Base-by-base conservation (phyloP, 2,797 vertebrate genomes). In the Antennarius maculatus region DNA sequence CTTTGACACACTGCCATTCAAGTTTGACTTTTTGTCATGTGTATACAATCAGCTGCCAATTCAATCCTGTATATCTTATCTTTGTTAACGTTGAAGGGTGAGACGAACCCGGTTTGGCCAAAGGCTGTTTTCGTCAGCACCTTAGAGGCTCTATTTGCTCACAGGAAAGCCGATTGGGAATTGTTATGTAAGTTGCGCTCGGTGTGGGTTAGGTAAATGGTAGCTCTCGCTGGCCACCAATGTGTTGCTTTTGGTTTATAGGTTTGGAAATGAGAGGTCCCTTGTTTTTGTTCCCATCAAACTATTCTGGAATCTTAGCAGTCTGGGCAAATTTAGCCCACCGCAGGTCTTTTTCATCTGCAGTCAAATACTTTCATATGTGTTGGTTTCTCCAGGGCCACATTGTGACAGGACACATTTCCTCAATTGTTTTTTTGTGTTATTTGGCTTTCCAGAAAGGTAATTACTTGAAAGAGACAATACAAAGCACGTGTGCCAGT, bases 351-450 rank as follows among this genome's bases (percentile, higher is more conserved):
- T 65, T 53, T 64, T 69, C 16, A 57, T 8, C 18, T 71, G n/a
- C 28, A 13, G 2, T 64, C 54, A 56, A 53, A 64, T 29, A 54
- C 41, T 79, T 74, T 80, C 54, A 54, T 74, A 54, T 60, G 57
- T 74, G 53, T 69, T 50, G 58, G 66, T 63, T 51, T 47, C 12
- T 54, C 46, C 46, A 39, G 67, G 29, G 43, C 47, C 49, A n/a
- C 14, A 34, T 10, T 2, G 37, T 76, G 43, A 65, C 41, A 43
- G 43, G 51, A 17, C 66, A 54, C 51, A 52, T 66, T 79, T 67
- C 52, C 49, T 52, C 11, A 9, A 3, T 52, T 15, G 3, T 52
- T 23, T 23, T 59, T 52, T 50, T 76, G 37, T 75, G 4, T 67
- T 23, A 28, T 81, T 72, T 76, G 52, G 71, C 67, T 39, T 16